Percentiles rank a stretch among this genome's conserved stretches.
phyloP scores from a whole-genome alignment of 2,797 vertebrate genomes.

The Syngnathus acus region DNA sequence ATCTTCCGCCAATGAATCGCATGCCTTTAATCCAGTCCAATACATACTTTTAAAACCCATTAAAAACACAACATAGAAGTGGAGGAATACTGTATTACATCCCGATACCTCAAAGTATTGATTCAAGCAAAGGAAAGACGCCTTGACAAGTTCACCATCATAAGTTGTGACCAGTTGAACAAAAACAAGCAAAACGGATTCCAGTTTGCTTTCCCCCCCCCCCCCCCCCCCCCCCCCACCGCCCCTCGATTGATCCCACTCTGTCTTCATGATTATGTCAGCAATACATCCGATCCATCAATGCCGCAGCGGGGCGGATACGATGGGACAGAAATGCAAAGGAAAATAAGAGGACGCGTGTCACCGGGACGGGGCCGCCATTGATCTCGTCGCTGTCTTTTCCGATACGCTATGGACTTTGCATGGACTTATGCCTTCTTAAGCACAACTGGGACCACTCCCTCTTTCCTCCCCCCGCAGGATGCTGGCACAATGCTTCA shows the following conservation, averaged over 20 bases:
- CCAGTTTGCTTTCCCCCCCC: conserved; percentile 19
- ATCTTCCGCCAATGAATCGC: no score
- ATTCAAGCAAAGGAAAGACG: not conserved
- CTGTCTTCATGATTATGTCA: conserved; percentile 52
- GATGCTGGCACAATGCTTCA: conserved; percentile 58
- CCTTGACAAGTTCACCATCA: not conserved
- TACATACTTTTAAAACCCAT: no score
- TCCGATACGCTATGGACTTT: conserved; percentile 61
- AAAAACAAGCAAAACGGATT: conserved; percentile 48
- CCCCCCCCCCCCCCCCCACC: not conserved
- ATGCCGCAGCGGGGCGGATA: conserved; percentile 44
- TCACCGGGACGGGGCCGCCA: conserved; percentile 49
- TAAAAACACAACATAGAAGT: no score
- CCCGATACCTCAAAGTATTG: not conserved
- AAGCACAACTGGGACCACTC: conserved; percentile 53
- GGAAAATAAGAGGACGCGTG: conserved; percentile 60
- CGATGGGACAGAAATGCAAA: conserved; percentile 50
- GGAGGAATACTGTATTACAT: no score
- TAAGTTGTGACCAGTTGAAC: conserved; percentile 14
- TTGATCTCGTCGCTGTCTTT: conserved; percentile 53
- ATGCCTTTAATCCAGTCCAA: no score
- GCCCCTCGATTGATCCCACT: conserved; percentile 49
- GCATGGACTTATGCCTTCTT: conserved; percentile 69
- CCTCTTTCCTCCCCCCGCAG: conserved; percentile 22
- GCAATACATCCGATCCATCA: conserved; percentile 60